Evolutionary conservation across 2,888 invertebrate species (phyloP).

Genomic region (Dione juno): DNA sequence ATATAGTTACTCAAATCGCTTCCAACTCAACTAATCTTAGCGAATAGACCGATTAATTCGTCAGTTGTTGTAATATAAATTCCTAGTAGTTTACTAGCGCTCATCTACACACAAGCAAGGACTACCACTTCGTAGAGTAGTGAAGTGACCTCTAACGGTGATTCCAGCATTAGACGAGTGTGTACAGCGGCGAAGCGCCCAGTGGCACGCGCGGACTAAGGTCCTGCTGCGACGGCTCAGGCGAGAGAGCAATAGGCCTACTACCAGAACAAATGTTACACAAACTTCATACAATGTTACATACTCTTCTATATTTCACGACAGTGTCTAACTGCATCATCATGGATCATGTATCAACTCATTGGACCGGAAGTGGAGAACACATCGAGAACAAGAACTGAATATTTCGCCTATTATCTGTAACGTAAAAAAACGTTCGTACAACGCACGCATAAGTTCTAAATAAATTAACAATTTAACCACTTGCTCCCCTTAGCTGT

Average conservation of each 20-base stretch:
- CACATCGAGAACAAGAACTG: too few relatives aligned
- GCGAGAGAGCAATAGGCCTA: conserved; percentile 28
- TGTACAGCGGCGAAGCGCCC: conserved; percentile 7
- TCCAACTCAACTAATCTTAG: neutral
- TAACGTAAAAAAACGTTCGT: too few relatives aligned
- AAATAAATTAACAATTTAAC: neutral
- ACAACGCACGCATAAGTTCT: too few relatives aligned
- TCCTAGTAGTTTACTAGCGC: neutral
- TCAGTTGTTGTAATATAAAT: too few relatives aligned
- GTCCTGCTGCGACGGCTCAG: conserved; percentile 14
- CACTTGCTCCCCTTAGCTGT: neutral
- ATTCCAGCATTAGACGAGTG: conserved; percentile 15
- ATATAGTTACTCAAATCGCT: neutral
- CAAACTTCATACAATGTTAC: neutral
- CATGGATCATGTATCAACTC: too few relatives aligned
- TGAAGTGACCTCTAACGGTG: conserved; percentile 25
- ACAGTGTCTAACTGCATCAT: neutral
- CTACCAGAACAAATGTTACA: conserved; percentile 18
- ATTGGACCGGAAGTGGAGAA: too few relatives aligned
- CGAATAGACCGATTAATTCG: neutral
- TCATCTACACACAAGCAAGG: neutral
- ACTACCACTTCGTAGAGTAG: neutral
- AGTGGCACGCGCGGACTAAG: conserved; percentile 8
- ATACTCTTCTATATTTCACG: neutral
- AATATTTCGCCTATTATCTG: too few relatives aligned